Percentiles rank a stretch among this genome's conserved stretches.
These are phyloP conservation scores for Metridium senile DNA, from an alignment of 92 coral and sea anemone genomes.

Conservation along the genomic window DNA sequence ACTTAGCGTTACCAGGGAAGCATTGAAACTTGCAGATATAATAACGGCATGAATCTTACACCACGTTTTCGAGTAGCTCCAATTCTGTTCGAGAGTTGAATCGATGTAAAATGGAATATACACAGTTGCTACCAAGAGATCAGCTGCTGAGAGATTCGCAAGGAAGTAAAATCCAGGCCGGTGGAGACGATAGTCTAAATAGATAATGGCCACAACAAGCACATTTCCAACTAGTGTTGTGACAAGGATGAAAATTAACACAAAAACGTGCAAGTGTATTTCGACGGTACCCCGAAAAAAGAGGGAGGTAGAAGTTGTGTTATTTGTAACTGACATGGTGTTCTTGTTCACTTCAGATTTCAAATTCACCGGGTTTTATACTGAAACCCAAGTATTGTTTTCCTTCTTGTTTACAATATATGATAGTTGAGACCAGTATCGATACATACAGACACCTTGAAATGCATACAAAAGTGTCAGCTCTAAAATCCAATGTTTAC, in stretches of 20 bases:
- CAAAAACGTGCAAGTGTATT: conserved; percentile 32
- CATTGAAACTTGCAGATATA: conserved; percentile 66
- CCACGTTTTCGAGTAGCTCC: conserved; percentile 58
- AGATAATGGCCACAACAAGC: conserved; percentile 45
- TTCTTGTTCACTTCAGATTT: neutral
- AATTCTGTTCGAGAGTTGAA: conserved; percentile 48
- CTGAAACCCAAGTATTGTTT: no score
- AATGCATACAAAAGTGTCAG: neutral
- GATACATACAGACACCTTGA: neutral
- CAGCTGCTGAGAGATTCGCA: conserved; percentile 70
- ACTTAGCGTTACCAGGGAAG: conserved; percentile 63
- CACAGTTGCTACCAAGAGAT: conserved; percentile 56
- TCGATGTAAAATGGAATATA: conserved; percentile 66
- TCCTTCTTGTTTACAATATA: neutral
- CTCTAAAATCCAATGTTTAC: neutral
- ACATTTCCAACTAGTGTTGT: conserved; percentile 66
- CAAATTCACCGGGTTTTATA: no score
- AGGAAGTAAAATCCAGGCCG: conserved; percentile 73
- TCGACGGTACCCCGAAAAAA: conserved; percentile 34
- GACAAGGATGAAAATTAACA: conserved; percentile 38
- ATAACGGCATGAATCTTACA: conserved; percentile 62
- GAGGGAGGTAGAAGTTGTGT: conserved; percentile 1
- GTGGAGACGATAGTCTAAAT: conserved; percentile 69
- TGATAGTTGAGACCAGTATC: neutral
- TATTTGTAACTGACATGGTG: neutral